Conservation (phyloP, 2,113 vertebrate genomes). For the Aix galericulata region DNA sequence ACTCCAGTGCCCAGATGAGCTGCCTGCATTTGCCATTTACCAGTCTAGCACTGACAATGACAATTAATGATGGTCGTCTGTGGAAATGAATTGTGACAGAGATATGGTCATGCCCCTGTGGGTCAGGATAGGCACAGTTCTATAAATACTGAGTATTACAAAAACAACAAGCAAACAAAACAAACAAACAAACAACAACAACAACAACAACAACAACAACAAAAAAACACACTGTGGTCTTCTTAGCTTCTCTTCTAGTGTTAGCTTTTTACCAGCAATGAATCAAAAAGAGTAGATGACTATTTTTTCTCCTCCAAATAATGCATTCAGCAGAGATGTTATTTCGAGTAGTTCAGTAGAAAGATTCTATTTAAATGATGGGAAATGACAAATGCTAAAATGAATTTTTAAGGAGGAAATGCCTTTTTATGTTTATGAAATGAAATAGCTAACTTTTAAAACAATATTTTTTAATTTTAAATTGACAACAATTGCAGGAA, state of each 20-base stretch:
- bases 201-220: no score
- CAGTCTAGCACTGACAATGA: background rate
- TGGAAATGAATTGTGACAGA: rapidly evolving
- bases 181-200: background rate
- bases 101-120: rapidly evolving
- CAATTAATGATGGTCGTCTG: background rate
- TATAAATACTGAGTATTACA: background rate
- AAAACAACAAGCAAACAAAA: background rate
- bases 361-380: background rate
- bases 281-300: background rate
- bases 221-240: background rate
- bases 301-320: background rate
- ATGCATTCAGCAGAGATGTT: background rate
- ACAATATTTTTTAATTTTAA: background rate
- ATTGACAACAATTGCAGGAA: background rate
- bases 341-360: background rate
- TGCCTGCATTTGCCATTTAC: background rate
- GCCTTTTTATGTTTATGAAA: background rate
- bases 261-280: background rate
- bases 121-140: rapidly evolving
- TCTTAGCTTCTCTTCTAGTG: background rate
- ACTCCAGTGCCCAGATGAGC: background rate
- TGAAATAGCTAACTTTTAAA: rapidly evolving
- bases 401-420: background rate
- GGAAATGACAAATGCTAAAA: background rate